These are phyloP conservation scores for Meta bourneti DNA, from an alignment of 2,888 invertebrate species.

Conservation along the genomic window DNA sequence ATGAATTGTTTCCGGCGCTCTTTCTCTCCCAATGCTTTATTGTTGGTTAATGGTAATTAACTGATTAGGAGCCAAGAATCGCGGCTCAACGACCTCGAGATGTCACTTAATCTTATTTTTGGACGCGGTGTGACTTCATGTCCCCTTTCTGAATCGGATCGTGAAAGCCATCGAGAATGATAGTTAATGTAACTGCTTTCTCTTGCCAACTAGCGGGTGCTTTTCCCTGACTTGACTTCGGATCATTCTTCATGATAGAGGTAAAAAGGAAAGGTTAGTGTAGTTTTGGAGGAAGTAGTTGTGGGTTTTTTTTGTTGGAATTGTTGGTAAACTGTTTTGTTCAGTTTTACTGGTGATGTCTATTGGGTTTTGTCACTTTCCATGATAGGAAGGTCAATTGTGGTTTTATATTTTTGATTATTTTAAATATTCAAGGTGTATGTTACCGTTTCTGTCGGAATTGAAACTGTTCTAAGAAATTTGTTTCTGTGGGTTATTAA, in stretches of 20 bases:
- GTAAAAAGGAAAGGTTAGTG: too few relatives aligned
- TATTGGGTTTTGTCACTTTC: too few relatives aligned
- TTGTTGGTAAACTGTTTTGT: too few relatives aligned
- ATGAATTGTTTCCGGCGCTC: background rate
- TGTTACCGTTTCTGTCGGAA: too few relatives aligned
- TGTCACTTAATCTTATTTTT: background rate
- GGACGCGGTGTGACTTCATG: background rate
- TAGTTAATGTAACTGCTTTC: background rate
- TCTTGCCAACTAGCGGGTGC: background rate
- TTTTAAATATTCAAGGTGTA: too few relatives aligned
- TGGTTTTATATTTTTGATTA: too few relatives aligned
- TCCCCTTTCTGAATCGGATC: background rate
- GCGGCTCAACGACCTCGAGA: background rate
- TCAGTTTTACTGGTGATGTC: too few relatives aligned
- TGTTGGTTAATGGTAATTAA: conserved; percentile 1
- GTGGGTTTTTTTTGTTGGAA: too few relatives aligned
- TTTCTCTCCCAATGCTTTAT: background rate
- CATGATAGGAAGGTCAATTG: too few relatives aligned
- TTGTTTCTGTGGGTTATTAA: too few relatives aligned
- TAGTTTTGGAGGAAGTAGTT: too few relatives aligned
- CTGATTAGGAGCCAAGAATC: conserved; percentile 1
- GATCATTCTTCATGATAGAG: background rate
- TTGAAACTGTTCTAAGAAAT: too few relatives aligned
- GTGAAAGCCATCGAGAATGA: background rate
- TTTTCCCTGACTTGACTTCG: background rate